Conservation (phyloP, 2,113 vertebrate species). For the Myiozetetes cayanensis region DNA sequence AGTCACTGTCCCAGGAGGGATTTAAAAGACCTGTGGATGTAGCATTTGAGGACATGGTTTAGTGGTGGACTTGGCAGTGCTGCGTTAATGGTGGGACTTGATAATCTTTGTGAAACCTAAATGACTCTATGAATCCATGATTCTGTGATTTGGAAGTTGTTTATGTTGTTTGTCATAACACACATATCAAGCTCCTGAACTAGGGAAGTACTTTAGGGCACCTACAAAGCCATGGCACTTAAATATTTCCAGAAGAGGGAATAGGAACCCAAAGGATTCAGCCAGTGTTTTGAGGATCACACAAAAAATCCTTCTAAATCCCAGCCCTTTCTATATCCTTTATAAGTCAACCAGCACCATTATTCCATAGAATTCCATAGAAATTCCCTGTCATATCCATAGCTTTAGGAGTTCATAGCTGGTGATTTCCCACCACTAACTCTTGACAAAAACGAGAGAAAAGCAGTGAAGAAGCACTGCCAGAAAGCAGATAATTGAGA, state of each 20-base stretch:
- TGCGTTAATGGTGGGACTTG: neutral
- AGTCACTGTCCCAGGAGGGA: rapidly evolving
- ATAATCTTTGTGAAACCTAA: neutral
- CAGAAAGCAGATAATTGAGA: neutral
- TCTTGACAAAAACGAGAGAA: neutral
- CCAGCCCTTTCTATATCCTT: neutral
- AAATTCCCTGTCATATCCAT: neutral
- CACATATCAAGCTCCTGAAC: neutral
- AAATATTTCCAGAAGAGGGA: neutral
- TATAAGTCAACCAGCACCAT: rapidly evolving
- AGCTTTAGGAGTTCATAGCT: neutral
- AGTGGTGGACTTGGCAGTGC: neutral
- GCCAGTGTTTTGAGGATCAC: neutral
- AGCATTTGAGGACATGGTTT: neutral
- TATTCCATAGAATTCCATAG: neutral
- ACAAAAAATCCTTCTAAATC: neutral
- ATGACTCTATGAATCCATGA: neutral
- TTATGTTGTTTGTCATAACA: neutral
- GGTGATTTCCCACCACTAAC: neutral
- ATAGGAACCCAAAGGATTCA: neutral
- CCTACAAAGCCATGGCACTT: rapidly evolving
- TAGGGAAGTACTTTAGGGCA: neutral
- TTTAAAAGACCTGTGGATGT: rapidly evolving
- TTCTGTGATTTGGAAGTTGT: neutral
- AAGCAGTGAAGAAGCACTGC: neutral